Evolutionary conservation across 2,797 vertebrate genomes (phyloP).

Genomic region (Pseudomugil tenellus): DNA sequence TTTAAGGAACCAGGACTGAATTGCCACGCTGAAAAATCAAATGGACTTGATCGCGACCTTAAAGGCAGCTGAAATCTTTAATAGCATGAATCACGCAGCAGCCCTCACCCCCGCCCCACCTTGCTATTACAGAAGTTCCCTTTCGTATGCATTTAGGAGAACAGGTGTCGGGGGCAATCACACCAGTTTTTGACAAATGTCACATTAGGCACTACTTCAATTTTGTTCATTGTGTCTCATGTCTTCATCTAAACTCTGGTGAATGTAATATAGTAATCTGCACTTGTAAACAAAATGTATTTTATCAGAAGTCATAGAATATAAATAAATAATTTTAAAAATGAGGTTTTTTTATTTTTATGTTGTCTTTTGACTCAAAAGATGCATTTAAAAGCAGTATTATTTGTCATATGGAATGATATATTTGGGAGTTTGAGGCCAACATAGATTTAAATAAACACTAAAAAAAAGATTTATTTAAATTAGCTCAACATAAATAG

Average conservation of each 20-base stretch:
- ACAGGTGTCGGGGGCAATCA: conserved; percentile 32
- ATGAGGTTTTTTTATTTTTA: not conserved
- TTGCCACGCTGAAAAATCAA: conserved; percentile 33
- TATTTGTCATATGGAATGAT: not conserved
- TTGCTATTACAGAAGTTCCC: conserved; percentile 20
- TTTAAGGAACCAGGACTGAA: conserved; percentile 34
- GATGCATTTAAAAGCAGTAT: not conserved
- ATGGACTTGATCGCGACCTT: conserved; percentile 32
- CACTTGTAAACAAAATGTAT: conserved; percentile 87
- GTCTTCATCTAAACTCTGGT: conserved; percentile 83
- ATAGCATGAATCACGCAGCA: conserved; percentile 44
- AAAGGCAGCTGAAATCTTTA: conserved; percentile 71
- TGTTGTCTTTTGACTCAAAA: not conserved
- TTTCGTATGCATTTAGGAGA: conserved; percentile 40
- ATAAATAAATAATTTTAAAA: conserved; percentile 81
- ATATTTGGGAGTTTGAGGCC: not conserved
- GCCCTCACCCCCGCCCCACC: conserved; percentile 31
- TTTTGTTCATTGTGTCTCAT: conserved; percentile 64
- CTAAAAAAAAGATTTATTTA: not conserved
- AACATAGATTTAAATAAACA: not conserved
- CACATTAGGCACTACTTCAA: conserved; percentile 54
- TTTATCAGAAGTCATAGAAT: conserved; percentile 82
- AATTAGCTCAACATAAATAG: not conserved
- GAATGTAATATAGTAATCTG: conserved; percentile 88
- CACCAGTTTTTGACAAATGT: conserved; percentile 38